Evolutionary conservation across 2,797 vertebrate species (phyloP).

Genomic region (Chaunax sp.): DNA sequence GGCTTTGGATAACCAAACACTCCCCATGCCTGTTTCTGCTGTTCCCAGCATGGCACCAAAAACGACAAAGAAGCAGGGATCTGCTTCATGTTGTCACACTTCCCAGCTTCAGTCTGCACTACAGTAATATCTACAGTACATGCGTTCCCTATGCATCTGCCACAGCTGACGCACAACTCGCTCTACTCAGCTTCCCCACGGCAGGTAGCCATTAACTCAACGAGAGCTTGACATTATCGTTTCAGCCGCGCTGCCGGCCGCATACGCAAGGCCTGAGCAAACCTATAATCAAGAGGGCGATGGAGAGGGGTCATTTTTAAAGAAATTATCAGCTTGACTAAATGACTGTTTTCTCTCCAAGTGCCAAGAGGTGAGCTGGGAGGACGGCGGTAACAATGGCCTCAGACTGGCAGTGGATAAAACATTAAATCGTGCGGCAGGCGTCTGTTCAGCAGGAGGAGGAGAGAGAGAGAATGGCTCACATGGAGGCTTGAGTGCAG

Average conservation of each 20-base stretch:
- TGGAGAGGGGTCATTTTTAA: conserved; percentile 39
- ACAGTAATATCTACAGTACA: too few species aligned
- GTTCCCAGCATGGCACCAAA: not conserved
- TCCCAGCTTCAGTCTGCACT: too few species aligned
- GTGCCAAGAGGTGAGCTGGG: conserved; percentile 36
- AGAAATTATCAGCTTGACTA: conserved; percentile 58
- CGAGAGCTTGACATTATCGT: conserved; percentile 38
- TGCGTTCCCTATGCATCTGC: too few species aligned
- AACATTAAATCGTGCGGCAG: conserved; percentile 20
- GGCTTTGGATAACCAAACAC: conserved; percentile 12
- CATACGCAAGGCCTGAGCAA: not conserved
- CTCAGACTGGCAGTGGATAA: conserved; percentile 19
- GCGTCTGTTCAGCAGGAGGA: not conserved
- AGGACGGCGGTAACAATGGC: not conserved
- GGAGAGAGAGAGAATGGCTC: not conserved
- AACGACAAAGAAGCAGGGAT: not conserved
- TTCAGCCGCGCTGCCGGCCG: conserved; percentile 46
- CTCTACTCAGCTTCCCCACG: not conserved
- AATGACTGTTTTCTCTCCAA: conserved; percentile 65
- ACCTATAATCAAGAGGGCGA: conserved; percentile 66
- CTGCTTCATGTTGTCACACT: too few species aligned
- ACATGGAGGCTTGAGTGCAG: not conserved
- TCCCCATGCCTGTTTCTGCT: not conserved
- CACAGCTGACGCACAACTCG: not conserved
- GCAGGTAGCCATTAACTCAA: conserved; percentile 56